A percentile compares a stretch with the other conserved stretches of the same genome.
These are phyloP conservation scores for Antechinus stuartii DNA, from an alignment of 2,113 vertebrate species.

Conservation along the genomic window DNA sequence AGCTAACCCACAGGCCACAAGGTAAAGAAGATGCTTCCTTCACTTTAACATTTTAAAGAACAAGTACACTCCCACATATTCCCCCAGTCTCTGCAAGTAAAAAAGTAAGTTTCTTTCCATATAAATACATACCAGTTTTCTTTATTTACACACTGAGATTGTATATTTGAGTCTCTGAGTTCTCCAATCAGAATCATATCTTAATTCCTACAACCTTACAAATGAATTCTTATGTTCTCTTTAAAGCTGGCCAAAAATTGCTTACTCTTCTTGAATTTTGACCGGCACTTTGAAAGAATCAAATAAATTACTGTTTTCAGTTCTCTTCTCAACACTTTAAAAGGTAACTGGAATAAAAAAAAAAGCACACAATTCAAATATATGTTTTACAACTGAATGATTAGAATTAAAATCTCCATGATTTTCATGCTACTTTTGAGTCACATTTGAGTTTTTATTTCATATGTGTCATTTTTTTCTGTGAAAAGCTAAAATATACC, in stretches of 20 bases:
- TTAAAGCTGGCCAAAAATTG: constrained; percentile 54
- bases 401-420: constrained; percentile 22
- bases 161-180: not conserved
- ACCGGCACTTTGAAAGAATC: not conserved
- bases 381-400: constrained; percentile 4
- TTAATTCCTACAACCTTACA: not conserved
- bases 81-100: not conserved
- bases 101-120: constrained; percentile 30
- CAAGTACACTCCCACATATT: not conserved
- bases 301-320: constrained; percentile 21
- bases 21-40: constrained; percentile 52
- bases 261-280: not conserved
- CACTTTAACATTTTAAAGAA: constrained; percentile 64
- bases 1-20: constrained; percentile 56
- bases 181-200: constrained; percentile 11
- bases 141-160: not conserved
- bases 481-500: not conserved
- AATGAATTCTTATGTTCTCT: not conserved
- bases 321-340: constrained; percentile 46
- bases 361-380: not conserved
- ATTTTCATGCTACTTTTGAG: not conserved
- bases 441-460: not conserved
- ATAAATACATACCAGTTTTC: not conserved
- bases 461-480: constrained; percentile 17
- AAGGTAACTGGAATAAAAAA: constrained; percentile 50